Evolutionary conservation across 2,888 invertebrate species (phyloP), one percentile per base, ranked within the genome.

Genomic region (Acrocyrtus sp.): DNA sequence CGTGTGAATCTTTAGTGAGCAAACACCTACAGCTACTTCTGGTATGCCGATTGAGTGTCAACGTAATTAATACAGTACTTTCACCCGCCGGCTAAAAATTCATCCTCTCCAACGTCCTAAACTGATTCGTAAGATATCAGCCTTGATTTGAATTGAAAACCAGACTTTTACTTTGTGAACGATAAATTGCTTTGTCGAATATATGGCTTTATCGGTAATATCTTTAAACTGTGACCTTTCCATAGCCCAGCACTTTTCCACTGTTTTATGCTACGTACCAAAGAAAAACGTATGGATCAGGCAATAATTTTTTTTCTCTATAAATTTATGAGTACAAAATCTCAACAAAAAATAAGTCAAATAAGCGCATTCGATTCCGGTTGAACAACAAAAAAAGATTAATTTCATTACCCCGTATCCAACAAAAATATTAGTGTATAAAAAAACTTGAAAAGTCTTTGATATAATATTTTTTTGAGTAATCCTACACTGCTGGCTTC

Each of bases 291-390:
- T n/a, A n/a, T n/a, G n/a, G n/a, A 34, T 34, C 34, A 34, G 6
- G 34, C 34, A 34, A 34, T 34, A 34, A 34, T 34, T 34, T 34
- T 8, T 34, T 34, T 34, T 12, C 34, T 34, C 12, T 34, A 34
- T 12, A 12, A 34, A 34, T 34, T 5, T 34, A 34, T n/a, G 34
- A 34, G 12, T 8, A 34, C 34, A 34, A 34, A n/a, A 8, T 34
- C 6, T 34, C 34, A 34, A 34, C 5, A 34, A 34, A 34, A 34
- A 34, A 34, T 34, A 34, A 34, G 12, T 34, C 34, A 57, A 53
- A 66, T 73, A 73, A 73, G 73, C 73, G 73, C 73, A 62, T 73
- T 68, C 17, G 48, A 68, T 73, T 73, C 22, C 73, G 56, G 62
- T 53, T 73, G 73, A 73, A 73, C 73, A 67, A 68, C 21, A 45